Conservation (phyloP, 1,140 invertebrate species). For the Leptinotarsa defecta region DNA sequence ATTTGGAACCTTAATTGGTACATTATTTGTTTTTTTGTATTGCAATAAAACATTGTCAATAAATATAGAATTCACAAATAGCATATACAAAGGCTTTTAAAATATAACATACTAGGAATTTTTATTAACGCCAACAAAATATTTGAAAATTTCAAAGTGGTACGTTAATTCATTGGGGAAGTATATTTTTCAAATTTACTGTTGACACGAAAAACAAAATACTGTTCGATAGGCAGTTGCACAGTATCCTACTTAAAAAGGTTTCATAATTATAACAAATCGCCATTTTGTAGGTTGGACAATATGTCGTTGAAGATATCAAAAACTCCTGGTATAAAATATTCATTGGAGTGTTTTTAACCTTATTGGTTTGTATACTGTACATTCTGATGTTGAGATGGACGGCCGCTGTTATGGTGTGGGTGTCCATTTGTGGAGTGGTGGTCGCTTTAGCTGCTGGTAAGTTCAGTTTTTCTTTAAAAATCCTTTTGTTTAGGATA, state of each 20-base stretch:
- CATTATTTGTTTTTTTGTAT: too few species aligned
- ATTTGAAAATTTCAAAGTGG: too few species aligned
- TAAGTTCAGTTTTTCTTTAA: slow-evolving; percentile 53
- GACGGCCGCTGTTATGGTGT: slow-evolving; percentile 84
- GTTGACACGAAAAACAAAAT: too few species aligned
- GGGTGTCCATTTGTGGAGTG: slow-evolving; percentile 78
- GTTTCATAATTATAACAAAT: neutral
- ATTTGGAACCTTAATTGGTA: too few species aligned
- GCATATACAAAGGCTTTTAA: too few species aligned
- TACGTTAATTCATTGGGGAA: too few species aligned
- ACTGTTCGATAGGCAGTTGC: neutral
- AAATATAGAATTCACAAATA: too few species aligned
- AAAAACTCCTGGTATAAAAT: slow-evolving; percentile 72
- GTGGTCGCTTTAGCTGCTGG: slow-evolving; percentile 71
- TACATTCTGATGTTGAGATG: slow-evolving; percentile 90
- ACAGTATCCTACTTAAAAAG: neutral
- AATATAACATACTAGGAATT: too few species aligned
- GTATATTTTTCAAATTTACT: too few species aligned
- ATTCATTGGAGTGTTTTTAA: slow-evolving; percentile 65
- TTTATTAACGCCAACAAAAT: too few species aligned
- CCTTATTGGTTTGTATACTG: slow-evolving; percentile 76
- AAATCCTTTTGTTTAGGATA: slow-evolving; percentile 16
- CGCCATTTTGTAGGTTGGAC: slow-evolving; percentile 56
- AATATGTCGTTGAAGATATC: slow-evolving; percentile 78
- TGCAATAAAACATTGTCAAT: too few species aligned